A percentile compares a stretch with the other conserved stretches of the same genome.
phyloP scores from a whole-genome alignment of 2,888 invertebrate species.

The Neelides folsomi region DNA sequence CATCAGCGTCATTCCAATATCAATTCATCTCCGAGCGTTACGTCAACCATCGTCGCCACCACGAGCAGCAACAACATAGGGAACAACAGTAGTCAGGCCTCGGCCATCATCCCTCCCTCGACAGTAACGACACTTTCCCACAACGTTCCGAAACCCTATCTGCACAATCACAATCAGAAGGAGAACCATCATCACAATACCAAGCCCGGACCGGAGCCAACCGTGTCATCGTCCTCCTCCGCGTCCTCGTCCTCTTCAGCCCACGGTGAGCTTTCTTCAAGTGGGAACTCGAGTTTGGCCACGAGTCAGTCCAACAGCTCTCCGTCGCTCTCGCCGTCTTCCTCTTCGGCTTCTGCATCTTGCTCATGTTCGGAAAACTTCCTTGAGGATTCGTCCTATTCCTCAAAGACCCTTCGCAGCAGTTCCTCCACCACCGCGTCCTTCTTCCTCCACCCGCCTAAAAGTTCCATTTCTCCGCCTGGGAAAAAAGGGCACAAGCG shows the following conservation, averaged over 20 bases:
- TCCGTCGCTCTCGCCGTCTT: slow-evolving; percentile 26
- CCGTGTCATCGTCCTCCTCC: too few relatives aligned
- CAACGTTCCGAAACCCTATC: too few relatives aligned
- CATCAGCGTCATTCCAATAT: slow-evolving; percentile 10
- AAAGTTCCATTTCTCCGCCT: slow-evolving; percentile 5
- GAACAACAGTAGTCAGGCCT: too few relatives aligned
- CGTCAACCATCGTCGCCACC: slow-evolving; percentile 13
- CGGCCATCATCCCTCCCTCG: slow-evolving; percentile 10
- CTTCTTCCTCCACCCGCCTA: slow-evolving; percentile 33
- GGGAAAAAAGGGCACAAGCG: slow-evolving; percentile 15
- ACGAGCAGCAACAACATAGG: slow-evolving; percentile 13
- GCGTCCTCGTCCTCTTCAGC: too few relatives aligned
- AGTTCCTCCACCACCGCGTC: slow-evolving; percentile 13
- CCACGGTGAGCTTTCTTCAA: too few relatives aligned
- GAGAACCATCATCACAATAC: too few relatives aligned
- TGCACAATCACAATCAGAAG: too few relatives aligned
- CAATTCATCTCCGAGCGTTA: slow-evolving; percentile 4
- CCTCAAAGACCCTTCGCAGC: neutral
- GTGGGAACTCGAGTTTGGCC: slow-evolving; percentile 30
- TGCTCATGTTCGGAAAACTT: slow-evolving; percentile 17
- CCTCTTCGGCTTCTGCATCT: slow-evolving; percentile 19
- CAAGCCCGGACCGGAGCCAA: too few relatives aligned
- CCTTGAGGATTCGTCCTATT: slow-evolving; percentile 11
- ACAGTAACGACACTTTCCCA: slow-evolving; percentile 12
- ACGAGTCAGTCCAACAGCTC: slow-evolving; percentile 19